Evolutionary conservation across 2,888 invertebrate species (phyloP).

Genomic region (Boloria selene): DNA sequence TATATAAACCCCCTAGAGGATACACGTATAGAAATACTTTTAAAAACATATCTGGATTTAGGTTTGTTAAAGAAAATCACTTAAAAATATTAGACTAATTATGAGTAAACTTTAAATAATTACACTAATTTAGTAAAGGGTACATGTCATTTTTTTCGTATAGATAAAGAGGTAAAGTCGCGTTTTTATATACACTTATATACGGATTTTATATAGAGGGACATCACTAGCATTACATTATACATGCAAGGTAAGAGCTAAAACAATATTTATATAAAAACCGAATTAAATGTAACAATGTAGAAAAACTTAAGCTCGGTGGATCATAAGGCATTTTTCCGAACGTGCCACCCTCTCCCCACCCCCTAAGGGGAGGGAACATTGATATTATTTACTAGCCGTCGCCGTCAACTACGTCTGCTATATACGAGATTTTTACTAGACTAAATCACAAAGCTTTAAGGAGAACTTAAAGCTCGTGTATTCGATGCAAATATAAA

Average conservation of each 20-base stretch:
- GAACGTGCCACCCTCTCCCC: slow-evolving; percentile 67
- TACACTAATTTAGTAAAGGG: too few relatives aligned
- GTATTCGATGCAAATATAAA: too few relatives aligned
- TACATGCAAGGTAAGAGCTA: slow-evolving; percentile 16
- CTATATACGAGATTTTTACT: slow-evolving; percentile 17
- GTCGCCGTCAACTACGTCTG: slow-evolving; percentile 20
- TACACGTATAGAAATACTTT: slow-evolving; percentile 48
- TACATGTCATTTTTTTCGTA: too few relatives aligned
- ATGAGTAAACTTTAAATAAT: too few relatives aligned
- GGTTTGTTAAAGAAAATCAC: too few relatives aligned
- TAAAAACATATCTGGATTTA: too few relatives aligned
- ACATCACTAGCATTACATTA: neutral
- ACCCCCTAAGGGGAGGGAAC: slow-evolving; percentile 39
- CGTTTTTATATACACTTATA: too few relatives aligned
- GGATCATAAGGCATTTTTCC: slow-evolving; percentile 81
- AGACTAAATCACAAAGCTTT: neutral
- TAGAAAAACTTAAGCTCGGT: slow-evolving; percentile 57
- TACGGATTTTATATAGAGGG: neutral
- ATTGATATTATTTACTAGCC: slow-evolving; percentile 28
- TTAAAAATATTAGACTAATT: too few relatives aligned
- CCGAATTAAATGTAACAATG: slow-evolving; percentile 38
- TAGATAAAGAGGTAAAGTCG: too few relatives aligned
- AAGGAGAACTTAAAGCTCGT: neutral
- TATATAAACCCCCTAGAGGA: slow-evolving; percentile 47
- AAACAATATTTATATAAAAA: slow-evolving; percentile 33